phyloP scores from a whole-genome alignment of 2,113 vertebrate genomes.

The Cyrtonyx montezumae region DNA sequence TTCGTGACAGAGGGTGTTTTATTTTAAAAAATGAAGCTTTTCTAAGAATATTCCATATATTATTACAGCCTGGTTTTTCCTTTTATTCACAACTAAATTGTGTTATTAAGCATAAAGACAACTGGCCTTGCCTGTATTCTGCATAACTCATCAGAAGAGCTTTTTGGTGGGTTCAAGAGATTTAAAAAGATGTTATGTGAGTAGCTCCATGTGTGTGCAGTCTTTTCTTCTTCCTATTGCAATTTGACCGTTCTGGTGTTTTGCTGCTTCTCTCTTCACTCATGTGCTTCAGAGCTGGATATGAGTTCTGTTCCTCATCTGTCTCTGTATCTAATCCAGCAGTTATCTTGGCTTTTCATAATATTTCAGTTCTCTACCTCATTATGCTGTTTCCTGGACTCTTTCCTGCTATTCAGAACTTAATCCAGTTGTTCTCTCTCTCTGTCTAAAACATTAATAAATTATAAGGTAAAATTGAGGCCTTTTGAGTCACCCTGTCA shows the following conservation, averaged over 20 bases:
- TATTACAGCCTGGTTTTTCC: not conserved
- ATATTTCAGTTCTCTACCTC: slow-evolving; percentile 34
- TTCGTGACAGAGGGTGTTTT: not conserved
- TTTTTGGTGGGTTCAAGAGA: not conserved
- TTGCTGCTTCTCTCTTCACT: not conserved
- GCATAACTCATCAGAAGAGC: not conserved
- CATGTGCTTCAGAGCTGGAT: not conserved
- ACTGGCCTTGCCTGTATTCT: not conserved
- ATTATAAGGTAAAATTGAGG: slow-evolving; percentile 14
- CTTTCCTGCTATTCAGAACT: slow-evolving; percentile 21
- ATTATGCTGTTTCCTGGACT: slow-evolving; percentile 45
- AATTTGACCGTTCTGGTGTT: not conserved
- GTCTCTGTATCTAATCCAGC: slow-evolving; percentile 34
- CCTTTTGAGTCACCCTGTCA: slow-evolving; percentile 27
- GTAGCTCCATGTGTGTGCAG: not conserved
- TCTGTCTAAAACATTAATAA: slow-evolving; percentile 8
- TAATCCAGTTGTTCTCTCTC: not conserved
- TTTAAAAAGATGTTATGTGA: not conserved
- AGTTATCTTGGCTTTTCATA: slow-evolving; percentile 8
- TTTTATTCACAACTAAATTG: not conserved
- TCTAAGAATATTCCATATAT: not conserved
- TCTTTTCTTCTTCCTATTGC: slow-evolving; percentile 4
- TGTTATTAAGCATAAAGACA: not conserved
- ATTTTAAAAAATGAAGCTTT: not conserved
- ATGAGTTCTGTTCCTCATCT: slow-evolving; percentile 35